Percentiles rank a stretch among this genome's conserved stretches.
phyloP scores from a whole-genome alignment of 2,888 invertebrate genomes.

The Nomada lathburiana region DNA sequence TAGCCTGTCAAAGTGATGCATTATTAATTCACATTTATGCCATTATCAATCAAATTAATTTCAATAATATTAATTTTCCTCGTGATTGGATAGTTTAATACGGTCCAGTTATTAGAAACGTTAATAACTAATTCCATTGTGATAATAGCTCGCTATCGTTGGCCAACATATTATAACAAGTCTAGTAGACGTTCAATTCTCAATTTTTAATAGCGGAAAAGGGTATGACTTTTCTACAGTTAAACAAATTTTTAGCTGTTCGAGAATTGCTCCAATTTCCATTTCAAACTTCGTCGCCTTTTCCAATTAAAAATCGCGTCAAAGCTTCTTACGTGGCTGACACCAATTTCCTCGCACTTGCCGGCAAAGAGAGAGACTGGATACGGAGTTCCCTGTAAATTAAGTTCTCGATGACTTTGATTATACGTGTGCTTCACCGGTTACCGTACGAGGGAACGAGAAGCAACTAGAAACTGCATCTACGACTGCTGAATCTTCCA shows the following conservation, averaged over 20 bases:
- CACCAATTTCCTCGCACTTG: slow-evolving; percentile 67
- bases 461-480: slow-evolving; percentile 16
- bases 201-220: too few relatives aligned
- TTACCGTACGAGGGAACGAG: slow-evolving; percentile 8
- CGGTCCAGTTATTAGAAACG: neutral
- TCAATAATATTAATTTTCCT: slow-evolving; percentile 18
- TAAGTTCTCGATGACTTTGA: slow-evolving; percentile 80
- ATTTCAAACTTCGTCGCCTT: slow-evolving; percentile 58
- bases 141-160: neutral
- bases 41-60: slow-evolving; percentile 29
- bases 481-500: neutral
- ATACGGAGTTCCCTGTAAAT: slow-evolving; percentile 75
- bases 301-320: slow-evolving; percentile 68
- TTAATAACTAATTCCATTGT: neutral
- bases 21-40: neutral
- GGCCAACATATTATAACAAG: neutral
- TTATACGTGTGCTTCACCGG: slow-evolving; percentile 67
- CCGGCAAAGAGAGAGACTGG: slow-evolving; percentile 44
- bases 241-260: slow-evolving; percentile 14
- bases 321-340: slow-evolving; percentile 62
- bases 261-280: slow-evolving; percentile 45
- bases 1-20: neutral
- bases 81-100: slow-evolving; percentile 12
- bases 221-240: too few relatives aligned
- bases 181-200: too few relatives aligned